Evolutionary conservation across 2,888 invertebrate species (phyloP).

Genomic region (Thysanoteuthis rhombus): DNA sequence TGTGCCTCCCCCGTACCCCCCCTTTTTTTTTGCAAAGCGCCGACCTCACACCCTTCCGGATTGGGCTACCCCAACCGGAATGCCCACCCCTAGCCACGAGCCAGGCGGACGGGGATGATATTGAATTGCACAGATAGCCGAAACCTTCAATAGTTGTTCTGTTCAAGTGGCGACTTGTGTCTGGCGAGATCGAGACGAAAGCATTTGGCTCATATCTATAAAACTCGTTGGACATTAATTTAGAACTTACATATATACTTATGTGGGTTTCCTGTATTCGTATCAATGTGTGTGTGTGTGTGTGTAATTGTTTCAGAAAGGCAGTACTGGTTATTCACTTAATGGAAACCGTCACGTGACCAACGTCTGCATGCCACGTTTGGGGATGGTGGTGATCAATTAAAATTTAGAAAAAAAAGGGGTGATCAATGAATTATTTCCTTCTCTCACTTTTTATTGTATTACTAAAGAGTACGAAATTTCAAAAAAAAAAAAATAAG

Average conservation of each 20-base stretch:
- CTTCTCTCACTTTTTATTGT: too few species aligned
- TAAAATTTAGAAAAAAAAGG: too few species aligned
- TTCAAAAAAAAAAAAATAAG: too few species aligned
- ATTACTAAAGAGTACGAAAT: too few species aligned
- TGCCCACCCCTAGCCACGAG: conserved; percentile 12
- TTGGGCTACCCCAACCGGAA: neutral
- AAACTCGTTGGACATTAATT: neutral
- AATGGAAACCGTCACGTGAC: too few species aligned
- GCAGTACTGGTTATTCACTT: too few species aligned
- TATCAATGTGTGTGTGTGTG: too few species aligned
- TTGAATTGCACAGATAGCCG: neutral
- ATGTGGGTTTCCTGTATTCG: too few species aligned
- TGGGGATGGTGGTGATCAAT: too few species aligned
- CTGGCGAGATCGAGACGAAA: neutral
- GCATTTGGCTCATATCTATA: neutral
- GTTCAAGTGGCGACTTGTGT: conserved; percentile 12
- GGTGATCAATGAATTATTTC: too few species aligned
- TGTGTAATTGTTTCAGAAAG: too few species aligned
- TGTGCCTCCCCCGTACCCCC: neutral
- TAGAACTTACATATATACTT: neutral
- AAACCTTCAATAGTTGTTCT: neutral
- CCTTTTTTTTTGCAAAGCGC: neutral
- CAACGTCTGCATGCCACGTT: too few species aligned
- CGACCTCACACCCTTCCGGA: neutral
- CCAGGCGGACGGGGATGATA: neutral